A percentile compares a stretch with the other conserved stretches of the same genome.
These are phyloP conservation scores for Sphaeramia orbicularis DNA, from an alignment of 2,797 vertebrate species.

Conservation along the genomic window DNA sequence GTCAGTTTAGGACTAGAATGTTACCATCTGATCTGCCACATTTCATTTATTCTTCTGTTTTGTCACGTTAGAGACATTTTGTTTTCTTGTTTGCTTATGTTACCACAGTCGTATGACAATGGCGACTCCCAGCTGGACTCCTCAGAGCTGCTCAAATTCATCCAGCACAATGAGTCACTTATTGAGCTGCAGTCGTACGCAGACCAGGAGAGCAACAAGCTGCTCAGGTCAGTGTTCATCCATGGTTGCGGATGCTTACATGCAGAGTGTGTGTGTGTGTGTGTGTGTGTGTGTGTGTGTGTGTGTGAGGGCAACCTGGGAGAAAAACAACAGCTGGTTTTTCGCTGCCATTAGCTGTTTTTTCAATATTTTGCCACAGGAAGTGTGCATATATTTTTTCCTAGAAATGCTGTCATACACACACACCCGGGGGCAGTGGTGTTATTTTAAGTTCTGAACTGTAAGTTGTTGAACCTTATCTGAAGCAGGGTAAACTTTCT, in stretches of 20 bases:
- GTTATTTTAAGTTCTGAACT: constrained; percentile 59
- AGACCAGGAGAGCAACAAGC: constrained; percentile 95
- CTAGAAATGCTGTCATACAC: constrained; percentile 8
- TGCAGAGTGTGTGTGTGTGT: neutral
- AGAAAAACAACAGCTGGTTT: neutral
- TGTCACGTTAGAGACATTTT: neutral
- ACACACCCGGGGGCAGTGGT: constrained; percentile 15
- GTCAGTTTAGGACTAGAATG: too few species aligned
- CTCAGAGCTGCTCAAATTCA: constrained; percentile 94
- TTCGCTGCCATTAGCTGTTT: neutral
- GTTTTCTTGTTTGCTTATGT: neutral
- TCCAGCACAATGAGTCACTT: constrained; percentile 95
- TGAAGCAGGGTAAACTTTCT: constrained; percentile 35
- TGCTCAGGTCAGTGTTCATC: constrained; percentile 88
- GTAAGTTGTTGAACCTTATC: constrained; percentile 41
- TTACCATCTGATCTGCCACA: too few species aligned
- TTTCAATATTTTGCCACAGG: neutral
- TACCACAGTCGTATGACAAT: constrained; percentile 90
- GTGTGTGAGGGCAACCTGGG: neutral
- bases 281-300: too few species aligned
- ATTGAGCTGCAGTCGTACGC: constrained; percentile 93
- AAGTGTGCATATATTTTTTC: constrained; percentile 25
- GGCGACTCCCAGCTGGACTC: constrained; percentile 95
- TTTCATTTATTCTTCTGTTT: neutral
- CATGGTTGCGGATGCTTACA: neutral